Evolutionary conservation across 1,140 invertebrate species (phyloP), one percentile per base, ranked within the genome.

Genomic region (Potamilus streckersoni): DNA sequence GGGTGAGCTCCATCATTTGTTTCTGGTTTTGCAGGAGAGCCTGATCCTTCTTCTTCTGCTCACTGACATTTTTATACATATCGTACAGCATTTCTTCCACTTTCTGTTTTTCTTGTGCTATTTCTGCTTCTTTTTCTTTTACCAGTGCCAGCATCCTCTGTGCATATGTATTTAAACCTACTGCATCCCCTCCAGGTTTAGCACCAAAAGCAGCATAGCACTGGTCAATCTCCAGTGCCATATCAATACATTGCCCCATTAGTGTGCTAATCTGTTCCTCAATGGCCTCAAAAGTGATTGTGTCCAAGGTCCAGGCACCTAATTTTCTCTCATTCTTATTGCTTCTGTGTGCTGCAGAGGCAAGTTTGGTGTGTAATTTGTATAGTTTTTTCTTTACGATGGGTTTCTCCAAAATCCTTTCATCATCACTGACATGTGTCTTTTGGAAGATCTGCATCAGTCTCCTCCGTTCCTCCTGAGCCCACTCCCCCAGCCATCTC

Each of bases 191-290:
- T 16, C 68, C 63, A 77, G 69, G 72, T 38, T 72, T 60, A 27
- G 72, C 64, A 62, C 75, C 75, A 20, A 77, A 56, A n/a, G 62
- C 65, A 68, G 27, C 68, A 58, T 62, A 73, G 38, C 75, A 72
- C n/a, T 68, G 20, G 38, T 61, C 62, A 11, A 72, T 69, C 69
- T 72, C 70, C 61, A 65, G 67, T 63, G 67, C 23, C n/a, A 77
- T 58, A 38, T 72, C 59, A 60, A 72, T 57, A 23, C 72, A 27
- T 49, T 73, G 31, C 58, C 49, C 68, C 4, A 62, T 63, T 23
- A 72, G 15, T n/a, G 72, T 55, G 23, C 68, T 57, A 23, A 67
- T 57, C 23, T 68, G 69, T 11, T 31, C 27, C 31, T 77, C 70
- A 17, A 77, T 67, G 16, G 56, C 62, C 56, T 77, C 75, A 60